phyloP scores from a whole-genome alignment of 2,113 vertebrate species.

The Motacilla tschutschensis region DNA sequence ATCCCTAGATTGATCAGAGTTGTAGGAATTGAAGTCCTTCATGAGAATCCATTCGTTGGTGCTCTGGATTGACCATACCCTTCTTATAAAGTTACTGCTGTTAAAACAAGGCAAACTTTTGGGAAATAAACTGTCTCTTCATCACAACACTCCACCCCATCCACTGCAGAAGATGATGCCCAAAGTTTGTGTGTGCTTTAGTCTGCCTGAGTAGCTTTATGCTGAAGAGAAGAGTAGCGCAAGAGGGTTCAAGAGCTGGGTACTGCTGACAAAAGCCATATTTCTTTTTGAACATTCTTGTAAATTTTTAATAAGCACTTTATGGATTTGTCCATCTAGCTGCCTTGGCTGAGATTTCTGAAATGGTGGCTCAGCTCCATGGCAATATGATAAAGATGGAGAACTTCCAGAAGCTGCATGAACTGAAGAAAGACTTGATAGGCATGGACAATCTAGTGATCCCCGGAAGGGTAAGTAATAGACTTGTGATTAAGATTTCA shows the following conservation, averaged over 20 bases:
- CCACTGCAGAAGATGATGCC: neutral
- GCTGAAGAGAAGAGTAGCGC: neutral
- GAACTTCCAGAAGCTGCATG: constrained; percentile 95
- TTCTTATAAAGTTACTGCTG: neutral
- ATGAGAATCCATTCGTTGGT: neutral
- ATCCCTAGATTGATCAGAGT: neutral
- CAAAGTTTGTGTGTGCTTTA: neutral
- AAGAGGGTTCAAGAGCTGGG: neutral
- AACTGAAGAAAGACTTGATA: constrained; percentile 94
- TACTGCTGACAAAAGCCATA: neutral
- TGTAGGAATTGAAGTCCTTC: neutral
- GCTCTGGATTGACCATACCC: neutral
- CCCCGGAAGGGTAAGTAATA: constrained; percentile 83
- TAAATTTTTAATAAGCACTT: neutral
- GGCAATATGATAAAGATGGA: constrained; percentile 92
- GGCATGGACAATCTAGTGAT: constrained; percentile 89
- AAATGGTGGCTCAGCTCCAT: constrained; percentile 90
- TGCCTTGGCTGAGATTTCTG: constrained; percentile 91
- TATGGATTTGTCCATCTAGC: constrained; percentile 68
- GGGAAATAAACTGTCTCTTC: neutral
- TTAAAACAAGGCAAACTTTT: neutral
- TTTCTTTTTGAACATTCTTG: neutral
- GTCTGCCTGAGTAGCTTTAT: neutral
- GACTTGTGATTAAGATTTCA: neutral
- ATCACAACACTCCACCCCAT: neutral